phyloP scores from a whole-genome alignment of 2,113 vertebrate genomes.

The Onychostruthus taczanowskii region DNA sequence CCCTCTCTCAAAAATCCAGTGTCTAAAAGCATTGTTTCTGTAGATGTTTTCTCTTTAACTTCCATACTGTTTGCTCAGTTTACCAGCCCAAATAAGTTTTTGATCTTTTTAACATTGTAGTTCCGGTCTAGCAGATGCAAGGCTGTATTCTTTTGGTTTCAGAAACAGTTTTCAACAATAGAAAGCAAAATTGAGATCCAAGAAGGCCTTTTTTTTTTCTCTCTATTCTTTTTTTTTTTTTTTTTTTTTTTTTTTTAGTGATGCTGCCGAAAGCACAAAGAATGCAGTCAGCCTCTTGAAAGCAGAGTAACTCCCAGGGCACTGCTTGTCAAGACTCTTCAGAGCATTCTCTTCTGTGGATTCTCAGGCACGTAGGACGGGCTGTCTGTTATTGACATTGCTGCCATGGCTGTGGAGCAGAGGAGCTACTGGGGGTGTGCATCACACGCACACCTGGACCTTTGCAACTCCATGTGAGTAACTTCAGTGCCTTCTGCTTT shows the following conservation, averaged over 20 bases:
- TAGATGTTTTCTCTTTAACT: not conserved
- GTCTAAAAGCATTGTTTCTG: not conserved
- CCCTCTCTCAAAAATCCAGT: not conserved
- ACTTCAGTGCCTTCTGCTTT: not conserved
- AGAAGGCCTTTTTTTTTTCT: not conserved
- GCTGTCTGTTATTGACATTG: not conserved
- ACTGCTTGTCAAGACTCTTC: not conserved
- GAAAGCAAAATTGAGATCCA: not conserved
- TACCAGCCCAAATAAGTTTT: slow-evolving; percentile 1
- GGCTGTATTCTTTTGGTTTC: not conserved
- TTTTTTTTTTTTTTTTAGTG: not conserved
- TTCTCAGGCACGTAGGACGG: not conserved
- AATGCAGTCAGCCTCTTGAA: not conserved
- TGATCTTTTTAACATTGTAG: not conserved
- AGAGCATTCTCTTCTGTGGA: not conserved
- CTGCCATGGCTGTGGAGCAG: not conserved
- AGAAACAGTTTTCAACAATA: not conserved
- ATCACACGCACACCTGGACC: not conserved
- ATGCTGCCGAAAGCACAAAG: not conserved
- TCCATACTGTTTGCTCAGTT: not conserved
- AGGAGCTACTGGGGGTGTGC: not conserved
- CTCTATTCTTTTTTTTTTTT: not conserved
- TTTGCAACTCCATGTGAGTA: not conserved
- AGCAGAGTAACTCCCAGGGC: slow-evolving; percentile 17
- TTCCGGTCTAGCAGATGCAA: not conserved